Conservation (phyloP, 2,797 vertebrate genomes). For the Limnodromus scolopaceus region DNA sequence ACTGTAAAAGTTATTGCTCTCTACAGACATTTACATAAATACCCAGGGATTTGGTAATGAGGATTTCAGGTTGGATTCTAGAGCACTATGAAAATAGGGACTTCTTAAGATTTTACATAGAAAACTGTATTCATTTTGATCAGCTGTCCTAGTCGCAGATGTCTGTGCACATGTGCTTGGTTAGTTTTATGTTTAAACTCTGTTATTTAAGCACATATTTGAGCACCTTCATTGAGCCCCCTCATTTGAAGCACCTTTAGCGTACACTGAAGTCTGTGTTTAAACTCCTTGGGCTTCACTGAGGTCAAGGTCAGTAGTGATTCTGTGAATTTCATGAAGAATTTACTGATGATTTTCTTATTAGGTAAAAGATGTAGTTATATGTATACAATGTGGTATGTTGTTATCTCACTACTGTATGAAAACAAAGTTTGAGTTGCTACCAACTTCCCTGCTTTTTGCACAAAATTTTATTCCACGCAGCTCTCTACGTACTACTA, state of each 20-base stretch:
- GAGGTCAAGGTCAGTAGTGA: neutral
- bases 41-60: neutral
- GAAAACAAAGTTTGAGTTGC: neutral
- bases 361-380: neutral
- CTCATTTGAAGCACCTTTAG: neutral
- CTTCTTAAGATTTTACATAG: neutral
- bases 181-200: neutral
- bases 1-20: neutral
- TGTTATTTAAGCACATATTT: neutral
- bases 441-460: neutral
- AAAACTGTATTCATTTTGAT: neutral
- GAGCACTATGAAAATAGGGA: neutral
- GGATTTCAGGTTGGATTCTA: neutral
- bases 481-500: neutral
- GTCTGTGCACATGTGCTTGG: neutral
- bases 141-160: neutral
- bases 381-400: fast-evolving
- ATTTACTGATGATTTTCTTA: neutral
- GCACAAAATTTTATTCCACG: neutral
- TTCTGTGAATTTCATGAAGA: neutral
- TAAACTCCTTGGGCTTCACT: neutral
- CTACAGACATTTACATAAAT: neutral
- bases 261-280: neutral
- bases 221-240: neutral
- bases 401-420: neutral